Evolutionary conservation across 2,797 vertebrate species (phyloP).

Genomic region (Rhinatrema bivittatum): DNA sequence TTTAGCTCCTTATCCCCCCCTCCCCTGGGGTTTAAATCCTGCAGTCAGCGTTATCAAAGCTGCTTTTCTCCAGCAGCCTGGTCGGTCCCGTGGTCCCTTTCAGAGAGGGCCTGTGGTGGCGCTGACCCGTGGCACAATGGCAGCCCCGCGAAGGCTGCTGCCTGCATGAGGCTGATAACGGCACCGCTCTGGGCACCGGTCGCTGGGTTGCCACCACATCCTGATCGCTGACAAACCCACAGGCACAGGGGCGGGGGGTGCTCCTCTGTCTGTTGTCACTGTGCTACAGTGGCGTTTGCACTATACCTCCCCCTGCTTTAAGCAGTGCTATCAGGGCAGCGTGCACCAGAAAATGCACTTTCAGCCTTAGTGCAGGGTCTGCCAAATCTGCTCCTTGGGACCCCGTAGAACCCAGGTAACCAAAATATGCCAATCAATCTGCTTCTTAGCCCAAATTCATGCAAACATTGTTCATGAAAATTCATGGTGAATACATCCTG

Average conservation of each 20-base stretch:
- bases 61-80: constrained; percentile 9
- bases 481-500: no score
- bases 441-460: no score
- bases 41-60: neutral
- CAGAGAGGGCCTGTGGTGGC: constrained; percentile 30
- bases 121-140: constrained; percentile 29
- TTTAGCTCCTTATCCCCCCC: no score
- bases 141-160: constrained; percentile 31
- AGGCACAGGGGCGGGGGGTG: neutral
- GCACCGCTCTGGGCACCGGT: constrained; percentile 26
- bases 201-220: constrained; percentile 21
- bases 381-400: no score
- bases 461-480: no score
- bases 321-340: no score
- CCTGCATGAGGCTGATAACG: constrained; percentile 44
- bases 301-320: no score
- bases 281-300: no score
- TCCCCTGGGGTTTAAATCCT: constrained; percentile 1
- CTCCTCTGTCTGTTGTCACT: constrained; percentile 1
- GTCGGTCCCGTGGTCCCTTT: constrained; percentile 43
- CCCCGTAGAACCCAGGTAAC: no score
- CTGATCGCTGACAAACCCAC: constrained; percentile 8
- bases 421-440: no score
- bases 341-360: no score
- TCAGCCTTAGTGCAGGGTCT: no score